Conservation (phyloP, 37 sponge, comb jelly and placozoan genomes). For the Geodia barretti region DNA sequence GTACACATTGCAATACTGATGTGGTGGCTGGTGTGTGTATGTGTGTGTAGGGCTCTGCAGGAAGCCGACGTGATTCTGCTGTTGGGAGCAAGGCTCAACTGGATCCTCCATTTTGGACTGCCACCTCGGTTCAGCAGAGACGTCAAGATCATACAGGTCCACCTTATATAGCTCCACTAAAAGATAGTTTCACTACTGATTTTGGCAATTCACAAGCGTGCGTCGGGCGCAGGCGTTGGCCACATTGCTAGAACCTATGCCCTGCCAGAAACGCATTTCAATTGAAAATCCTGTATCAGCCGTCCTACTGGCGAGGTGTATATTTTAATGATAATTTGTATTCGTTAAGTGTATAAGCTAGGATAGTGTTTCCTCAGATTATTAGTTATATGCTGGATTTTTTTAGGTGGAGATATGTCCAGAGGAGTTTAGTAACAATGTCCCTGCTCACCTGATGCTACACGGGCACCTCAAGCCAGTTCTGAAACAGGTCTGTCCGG, state of each 20-base stretch:
- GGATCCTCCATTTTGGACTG: constrained; percentile 94
- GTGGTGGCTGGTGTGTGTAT: too few relatives aligned
- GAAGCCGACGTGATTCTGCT: constrained; percentile 85
- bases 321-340: too few relatives aligned
- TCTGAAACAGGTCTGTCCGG: constrained; percentile 69
- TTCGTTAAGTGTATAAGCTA: too few relatives aligned
- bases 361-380: too few relatives aligned
- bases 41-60: constrained; percentile 53
- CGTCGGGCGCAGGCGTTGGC: too few relatives aligned
- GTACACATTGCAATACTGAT: too few relatives aligned
- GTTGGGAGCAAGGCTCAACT: constrained; percentile 91
- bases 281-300: too few relatives aligned
- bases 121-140: constrained; percentile 81
- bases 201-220: too few relatives aligned
- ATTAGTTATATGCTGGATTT: too few relatives aligned
- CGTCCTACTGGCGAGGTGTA: too few relatives aligned
- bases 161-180: neutral
- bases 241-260: too few relatives aligned
- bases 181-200: neutral
- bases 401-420: constrained; percentile 84
- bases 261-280: too few relatives aligned
- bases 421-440: constrained; percentile 85
- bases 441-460: constrained; percentile 49
- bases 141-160: constrained; percentile 77
- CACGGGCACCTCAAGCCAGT: constrained; percentile 77